Conservation (phyloP, 30 jellyfish, hydroid and myxozoan species). For the Mastigias papua region DNA sequence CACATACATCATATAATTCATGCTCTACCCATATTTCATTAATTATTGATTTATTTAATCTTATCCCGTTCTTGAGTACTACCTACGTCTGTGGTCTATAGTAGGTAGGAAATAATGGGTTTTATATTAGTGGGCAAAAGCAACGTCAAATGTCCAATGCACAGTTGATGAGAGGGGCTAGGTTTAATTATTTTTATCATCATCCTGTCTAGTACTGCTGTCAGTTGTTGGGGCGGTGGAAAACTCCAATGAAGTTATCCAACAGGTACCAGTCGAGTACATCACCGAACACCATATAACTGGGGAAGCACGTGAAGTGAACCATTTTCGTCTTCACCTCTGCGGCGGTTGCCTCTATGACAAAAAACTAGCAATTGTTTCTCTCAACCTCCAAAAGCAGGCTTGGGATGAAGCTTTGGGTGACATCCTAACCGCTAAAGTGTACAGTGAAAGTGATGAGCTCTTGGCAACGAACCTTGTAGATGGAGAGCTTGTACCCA, state of each 20-base stretch:
- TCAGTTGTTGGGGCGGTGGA: neutral
- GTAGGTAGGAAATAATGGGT: too few relatives aligned
- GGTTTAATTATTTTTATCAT: too few relatives aligned
- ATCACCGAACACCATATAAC: constrained; percentile 38
- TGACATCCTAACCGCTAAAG: constrained; percentile 39
- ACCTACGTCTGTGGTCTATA: too few relatives aligned
- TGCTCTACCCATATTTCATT: too few relatives aligned
- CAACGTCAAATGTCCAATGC: too few relatives aligned
- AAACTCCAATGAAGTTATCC: neutral
- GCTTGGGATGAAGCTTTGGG: constrained; percentile 28
- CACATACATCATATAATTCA: too few relatives aligned
- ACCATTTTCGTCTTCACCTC: constrained; percentile 52
- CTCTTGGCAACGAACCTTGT: constrained; percentile 36
- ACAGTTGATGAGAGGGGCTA: too few relatives aligned
- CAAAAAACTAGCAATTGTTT: constrained; percentile 23
- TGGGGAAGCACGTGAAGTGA: constrained; percentile 36
- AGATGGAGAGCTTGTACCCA: neutral
- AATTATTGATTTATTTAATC: too few relatives aligned
- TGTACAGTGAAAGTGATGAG: constrained; percentile 8
- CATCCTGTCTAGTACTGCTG: neutral
- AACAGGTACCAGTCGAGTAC: constrained; percentile 42
- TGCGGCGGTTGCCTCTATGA: constrained; percentile 62
- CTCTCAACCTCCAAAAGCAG: constrained; percentile 47
- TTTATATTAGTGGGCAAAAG: too few relatives aligned
- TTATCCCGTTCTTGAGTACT: too few relatives aligned